Evolutionary conservation across 2,888 invertebrate genomes (phyloP).

Genomic region (Dolichomitus sp.): DNA sequence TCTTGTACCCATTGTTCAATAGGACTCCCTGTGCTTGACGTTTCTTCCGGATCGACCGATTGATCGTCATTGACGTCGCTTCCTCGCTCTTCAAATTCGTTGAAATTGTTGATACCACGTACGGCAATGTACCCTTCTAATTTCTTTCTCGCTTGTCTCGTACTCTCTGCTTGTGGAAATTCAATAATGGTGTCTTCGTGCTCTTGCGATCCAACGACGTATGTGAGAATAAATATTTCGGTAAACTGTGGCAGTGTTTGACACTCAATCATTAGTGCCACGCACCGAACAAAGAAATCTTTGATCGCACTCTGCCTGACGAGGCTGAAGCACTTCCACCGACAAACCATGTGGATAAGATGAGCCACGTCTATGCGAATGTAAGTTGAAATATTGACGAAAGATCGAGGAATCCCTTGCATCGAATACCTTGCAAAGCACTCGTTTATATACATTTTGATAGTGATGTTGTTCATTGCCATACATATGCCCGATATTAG

Average conservation of each 20-base stretch:
- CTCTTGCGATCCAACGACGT: conserved; percentile 22
- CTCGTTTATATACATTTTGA: conserved; percentile 54
- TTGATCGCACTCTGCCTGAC: conserved; percentile 39
- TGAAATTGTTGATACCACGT: background rate
- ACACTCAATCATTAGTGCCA: conserved; percentile 41
- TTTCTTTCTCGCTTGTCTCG: background rate
- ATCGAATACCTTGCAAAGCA: conserved; percentile 9
- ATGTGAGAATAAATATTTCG: conserved; percentile 19
- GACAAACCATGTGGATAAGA: conserved; percentile 54
- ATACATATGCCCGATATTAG: conserved; percentile 59
- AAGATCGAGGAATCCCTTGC: background rate
- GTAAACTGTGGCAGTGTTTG: conserved; percentile 2
- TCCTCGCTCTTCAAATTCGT: background rate
- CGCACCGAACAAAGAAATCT: conserved; percentile 57
- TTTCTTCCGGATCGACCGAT: background rate
- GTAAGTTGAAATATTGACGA: conserved; percentile 27
- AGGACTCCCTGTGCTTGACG: background rate
- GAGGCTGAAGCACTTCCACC: conserved; percentile 55
- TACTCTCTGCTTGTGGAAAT: background rate
- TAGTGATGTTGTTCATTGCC: conserved; percentile 62
- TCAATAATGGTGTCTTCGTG: background rate
- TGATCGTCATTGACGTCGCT: background rate
- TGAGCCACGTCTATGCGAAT: conserved; percentile 65
- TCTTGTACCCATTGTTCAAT: conserved; percentile 4
- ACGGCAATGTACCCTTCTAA: conserved; percentile 7